A percentile compares a stretch with the other conserved stretches of the same genome.
phyloP scores from a whole-genome alignment of 2,888 invertebrate species.

The Oegoconia quadripuncta region DNA sequence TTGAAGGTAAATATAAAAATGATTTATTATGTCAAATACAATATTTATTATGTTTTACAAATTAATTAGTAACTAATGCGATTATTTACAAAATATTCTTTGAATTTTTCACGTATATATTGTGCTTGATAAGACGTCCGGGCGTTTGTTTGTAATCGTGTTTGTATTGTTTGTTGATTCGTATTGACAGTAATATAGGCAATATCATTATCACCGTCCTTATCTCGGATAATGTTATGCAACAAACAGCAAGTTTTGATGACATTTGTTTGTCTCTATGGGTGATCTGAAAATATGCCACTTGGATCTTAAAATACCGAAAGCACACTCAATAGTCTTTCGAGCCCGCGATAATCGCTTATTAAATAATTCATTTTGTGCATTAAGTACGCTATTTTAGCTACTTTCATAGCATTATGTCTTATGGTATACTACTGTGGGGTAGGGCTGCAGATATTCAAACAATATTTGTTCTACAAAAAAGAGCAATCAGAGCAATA shows the following conservation, averaged over 20 bases:
- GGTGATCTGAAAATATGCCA: slow-evolving; percentile 18
- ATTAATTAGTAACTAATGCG: no score
- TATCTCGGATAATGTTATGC: slow-evolving; percentile 19
- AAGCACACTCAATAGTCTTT: slow-evolving; percentile 18
- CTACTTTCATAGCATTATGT: no score
- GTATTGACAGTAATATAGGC: no score
- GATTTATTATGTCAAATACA: slow-evolving; percentile 14
- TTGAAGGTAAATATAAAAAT: slow-evolving; percentile 18
- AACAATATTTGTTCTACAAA: no score
- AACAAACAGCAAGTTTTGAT: slow-evolving; percentile 17
- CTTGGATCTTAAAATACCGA: slow-evolving; percentile 18
- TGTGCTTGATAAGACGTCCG: no score
- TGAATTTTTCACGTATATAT: no score
- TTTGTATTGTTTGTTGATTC: no score
- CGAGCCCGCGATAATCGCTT: slow-evolving; percentile 19
- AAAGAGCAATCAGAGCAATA: no score
- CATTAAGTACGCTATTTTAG: slow-evolving; percentile 8
- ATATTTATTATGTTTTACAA: neutral
- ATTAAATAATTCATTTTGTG: slow-evolving; percentile 16
- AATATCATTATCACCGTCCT: slow-evolving; percentile 17
- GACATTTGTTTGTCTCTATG: slow-evolving; percentile 23
- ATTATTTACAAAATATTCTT: no score
- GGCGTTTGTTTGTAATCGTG: no score
- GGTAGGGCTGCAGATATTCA: no score
- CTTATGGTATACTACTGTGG: no score